Conservation (phyloP, 2,113 vertebrate genomes). For the Bujurquina vittata region DNA sequence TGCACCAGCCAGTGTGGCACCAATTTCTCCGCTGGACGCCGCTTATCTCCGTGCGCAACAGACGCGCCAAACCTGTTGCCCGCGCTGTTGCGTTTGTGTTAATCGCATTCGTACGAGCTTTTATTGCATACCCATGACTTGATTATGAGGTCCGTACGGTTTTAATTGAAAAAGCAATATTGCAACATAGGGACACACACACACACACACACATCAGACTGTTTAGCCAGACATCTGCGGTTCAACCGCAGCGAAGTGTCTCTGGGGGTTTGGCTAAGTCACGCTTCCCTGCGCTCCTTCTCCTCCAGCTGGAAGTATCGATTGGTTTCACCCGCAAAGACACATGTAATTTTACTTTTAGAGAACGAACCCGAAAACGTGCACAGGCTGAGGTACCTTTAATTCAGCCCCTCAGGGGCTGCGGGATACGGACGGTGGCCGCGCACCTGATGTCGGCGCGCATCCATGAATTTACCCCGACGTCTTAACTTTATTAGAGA, state of each 20-base stretch:
- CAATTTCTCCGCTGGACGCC: not conserved
- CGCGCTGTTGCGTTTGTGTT: conserved; percentile 2
- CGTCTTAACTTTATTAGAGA: not conserved
- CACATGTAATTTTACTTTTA: conserved; percentile 52
- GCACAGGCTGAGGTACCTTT: not conserved
- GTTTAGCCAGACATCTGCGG: conserved; percentile 64
- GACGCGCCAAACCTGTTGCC: conserved; percentile 68
- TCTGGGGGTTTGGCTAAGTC: conserved; percentile 67
- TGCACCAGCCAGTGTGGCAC: not conserved
- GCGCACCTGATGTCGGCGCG: not conserved
- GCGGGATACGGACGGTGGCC: not conserved
- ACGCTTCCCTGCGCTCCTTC: conserved; percentile 65
- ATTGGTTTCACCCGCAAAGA: conserved; percentile 52
- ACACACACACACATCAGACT: conserved; percentile 7
- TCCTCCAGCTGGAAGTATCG: conserved; percentile 67
- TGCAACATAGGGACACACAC: conserved; percentile 19
- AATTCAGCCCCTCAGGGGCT: not conserved
- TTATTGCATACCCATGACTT: conserved; percentile 25
- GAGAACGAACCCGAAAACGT: not conserved
- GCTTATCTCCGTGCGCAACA: conserved; percentile 45
- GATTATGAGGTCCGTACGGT: conserved; percentile 15
- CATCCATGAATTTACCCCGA: not conserved
- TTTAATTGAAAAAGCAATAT: conserved; percentile 52
- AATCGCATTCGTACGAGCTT: not conserved
- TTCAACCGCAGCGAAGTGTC: conserved; percentile 42